phyloP scores from a whole-genome alignment of 2,797 vertebrate genomes.

The Ambastaia sidthimunki region DNA sequence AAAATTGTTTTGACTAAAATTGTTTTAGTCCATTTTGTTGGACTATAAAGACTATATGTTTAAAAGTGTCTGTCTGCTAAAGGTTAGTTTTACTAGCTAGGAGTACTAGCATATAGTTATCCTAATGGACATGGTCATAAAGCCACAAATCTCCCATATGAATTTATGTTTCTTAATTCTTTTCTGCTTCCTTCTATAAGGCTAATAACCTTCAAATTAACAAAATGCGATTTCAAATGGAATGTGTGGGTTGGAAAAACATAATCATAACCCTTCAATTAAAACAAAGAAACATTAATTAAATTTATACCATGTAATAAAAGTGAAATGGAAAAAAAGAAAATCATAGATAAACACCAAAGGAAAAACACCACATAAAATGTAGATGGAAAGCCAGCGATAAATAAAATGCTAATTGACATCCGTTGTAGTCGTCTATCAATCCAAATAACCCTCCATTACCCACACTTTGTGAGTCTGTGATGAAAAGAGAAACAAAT shows the following conservation, averaged over 20 bases:
- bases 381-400: neutral
- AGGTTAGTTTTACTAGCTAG: neutral
- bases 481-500: constrained; percentile 42
- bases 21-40: too few species aligned
- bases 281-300: constrained; percentile 18
- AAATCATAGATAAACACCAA: constrained; percentile 20
- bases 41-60: too few species aligned
- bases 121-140: neutral
- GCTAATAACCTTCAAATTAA: neutral
- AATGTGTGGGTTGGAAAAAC: neutral
- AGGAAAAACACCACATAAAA: neutral
- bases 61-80: too few species aligned
- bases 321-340: constrained; percentile 2
- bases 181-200: neutral
- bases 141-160: neutral
- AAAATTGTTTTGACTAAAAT: too few species aligned
- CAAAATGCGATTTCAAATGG: neutral
- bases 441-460: constrained; percentile 15
- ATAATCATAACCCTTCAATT: constrained; percentile 10
- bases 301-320: constrained; percentile 1
- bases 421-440: neutral
- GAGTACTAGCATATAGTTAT: neutral
- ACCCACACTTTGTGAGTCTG: constrained; percentile 1
- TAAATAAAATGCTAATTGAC: constrained; percentile 25
- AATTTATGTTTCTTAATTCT: neutral